Conservation (phyloP, 2,797 vertebrate genomes). For the Spinus pinus region DNA sequence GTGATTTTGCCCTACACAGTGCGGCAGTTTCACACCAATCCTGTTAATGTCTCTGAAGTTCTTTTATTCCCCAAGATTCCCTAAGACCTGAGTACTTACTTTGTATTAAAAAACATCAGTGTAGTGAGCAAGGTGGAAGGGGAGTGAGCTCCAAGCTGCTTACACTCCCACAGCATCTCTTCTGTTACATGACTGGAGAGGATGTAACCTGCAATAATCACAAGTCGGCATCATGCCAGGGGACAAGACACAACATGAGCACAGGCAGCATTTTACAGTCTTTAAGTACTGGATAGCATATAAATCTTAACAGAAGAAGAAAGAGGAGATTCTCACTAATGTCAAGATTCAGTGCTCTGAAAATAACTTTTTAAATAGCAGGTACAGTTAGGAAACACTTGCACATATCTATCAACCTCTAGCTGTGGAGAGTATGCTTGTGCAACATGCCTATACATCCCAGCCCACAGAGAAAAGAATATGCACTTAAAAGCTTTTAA, state of each 20-base stretch:
- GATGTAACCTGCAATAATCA: conserved; percentile 85
- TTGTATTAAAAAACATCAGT: conserved; percentile 98
- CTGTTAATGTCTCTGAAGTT: not conserved
- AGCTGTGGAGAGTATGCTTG: not conserved
- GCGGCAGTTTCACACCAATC: not conserved
- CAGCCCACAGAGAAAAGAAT: not conserved
- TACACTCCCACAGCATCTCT: conserved; percentile 98
- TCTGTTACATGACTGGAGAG: conserved; percentile 96
- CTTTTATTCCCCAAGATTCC: not conserved
- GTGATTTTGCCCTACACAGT: not conserved
- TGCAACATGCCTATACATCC: not conserved
- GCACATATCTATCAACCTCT: not conserved
- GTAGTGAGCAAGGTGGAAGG: conserved; percentile 94
- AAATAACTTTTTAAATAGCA: not conserved
- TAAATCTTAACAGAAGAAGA: not conserved
- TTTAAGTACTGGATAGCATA: not conserved
- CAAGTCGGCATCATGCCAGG: conserved; percentile 8
- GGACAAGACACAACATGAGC: not conserved
- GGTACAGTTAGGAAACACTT: not conserved
- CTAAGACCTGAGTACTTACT: conserved; percentile 80
- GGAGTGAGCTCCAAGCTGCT: conserved; percentile 95
- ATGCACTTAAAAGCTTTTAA: conserved; percentile 42
- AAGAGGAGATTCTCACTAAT: not conserved
- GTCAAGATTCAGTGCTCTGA: not conserved
- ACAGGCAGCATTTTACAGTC: not conserved